Base-by-base conservation (phyloP, 2,888 invertebrate genomes). In the Lasiommata megera region DNA sequence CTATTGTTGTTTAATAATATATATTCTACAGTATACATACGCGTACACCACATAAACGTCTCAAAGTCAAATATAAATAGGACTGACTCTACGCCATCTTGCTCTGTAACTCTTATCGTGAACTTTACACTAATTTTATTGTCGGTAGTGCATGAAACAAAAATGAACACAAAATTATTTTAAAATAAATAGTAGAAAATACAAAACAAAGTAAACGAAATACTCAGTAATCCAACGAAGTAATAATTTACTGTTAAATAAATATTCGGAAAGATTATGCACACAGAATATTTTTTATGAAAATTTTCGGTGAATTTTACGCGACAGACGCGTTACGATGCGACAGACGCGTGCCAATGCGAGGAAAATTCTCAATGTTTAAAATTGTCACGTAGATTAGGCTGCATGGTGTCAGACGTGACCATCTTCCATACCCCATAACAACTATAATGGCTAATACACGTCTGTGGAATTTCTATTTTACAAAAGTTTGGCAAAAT, bases 1-100 rank as follows among this genome's bases (percentile, higher is more conserved):
- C 72, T 18, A 46, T 28, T 52, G 36, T 40, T 37, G 77, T 78
- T 63, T 71, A 80, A 78, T 46, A 28, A 12, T 43, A 46, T 40
- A 40, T 67, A 64, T 67, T 40, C 44, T 59, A 57, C 31, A 38
- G 38, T 38, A 51, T 52, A 34, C 34, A 34, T 34, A 43, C 52
- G 43, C 12, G 16, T 11, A 53, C 53, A 56, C 34, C 50, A 60
- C 50, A 53, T 28, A 14, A 40, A 52, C 16, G 5, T 29, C 23
- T 29, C 36, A 14, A 11, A 28, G 28, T 40, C 38, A 51, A 38
- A 11, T 28, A 50, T 16, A 40, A 46, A 46, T 16, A 29, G 16
- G 29, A 16, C 31, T 16, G 31, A 31, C 2, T 31, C 8, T 23
- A 44, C 5, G 12, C 16, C 46, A 31, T 31, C 29, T 12, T 12